These are phyloP conservation scores for Archegozetes longisetosus DNA, from an alignment of 1,140 invertebrate species.

Conservation along the genomic window DNA sequence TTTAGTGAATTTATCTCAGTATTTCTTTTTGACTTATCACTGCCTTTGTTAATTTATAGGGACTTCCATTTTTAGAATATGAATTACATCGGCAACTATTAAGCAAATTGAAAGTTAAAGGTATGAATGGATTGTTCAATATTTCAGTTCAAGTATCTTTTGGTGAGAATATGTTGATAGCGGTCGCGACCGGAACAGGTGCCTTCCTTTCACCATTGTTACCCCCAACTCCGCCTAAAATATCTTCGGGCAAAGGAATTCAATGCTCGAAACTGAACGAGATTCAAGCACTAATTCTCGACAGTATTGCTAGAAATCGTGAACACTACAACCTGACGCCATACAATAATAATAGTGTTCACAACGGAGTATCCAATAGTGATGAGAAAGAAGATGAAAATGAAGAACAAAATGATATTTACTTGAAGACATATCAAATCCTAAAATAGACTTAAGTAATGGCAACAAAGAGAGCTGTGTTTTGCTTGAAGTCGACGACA, in stretches of 20 bases:
- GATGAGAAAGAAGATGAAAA: slow-evolving; percentile 4
- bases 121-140: slow-evolving; percentile 83
- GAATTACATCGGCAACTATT: slow-evolving; percentile 79
- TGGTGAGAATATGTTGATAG: slow-evolving; percentile 57
- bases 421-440: background rate
- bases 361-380: background rate
- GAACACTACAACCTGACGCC: slow-evolving; percentile 21
- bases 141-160: slow-evolving; percentile 65
- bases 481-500: slow-evolving; percentile 52
- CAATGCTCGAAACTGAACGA: slow-evolving; percentile 19
- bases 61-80: slow-evolving; percentile 82
- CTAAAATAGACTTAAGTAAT: background rate
- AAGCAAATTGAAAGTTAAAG: slow-evolving; percentile 74
- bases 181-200: slow-evolving; percentile 54
- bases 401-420: background rate
- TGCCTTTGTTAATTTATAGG: slow-evolving; percentile 17
- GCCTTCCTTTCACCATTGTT: slow-evolving; percentile 52
- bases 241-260: slow-evolving; percentile 27
- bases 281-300: slow-evolving; percentile 22
- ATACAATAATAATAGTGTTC: background rate
- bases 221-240: slow-evolving; percentile 43
- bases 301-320: slow-evolving; percentile 21
- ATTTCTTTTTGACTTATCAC: background rate
- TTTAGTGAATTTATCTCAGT: background rate
- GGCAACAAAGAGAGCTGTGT: slow-evolving; percentile 15